A percentile compares a stretch with the other conserved stretches of the same genome.
These are phyloP conservation scores for Mythimna loreyi DNA, from an alignment of 2,888 invertebrate genomes.

Conservation along the genomic window DNA sequence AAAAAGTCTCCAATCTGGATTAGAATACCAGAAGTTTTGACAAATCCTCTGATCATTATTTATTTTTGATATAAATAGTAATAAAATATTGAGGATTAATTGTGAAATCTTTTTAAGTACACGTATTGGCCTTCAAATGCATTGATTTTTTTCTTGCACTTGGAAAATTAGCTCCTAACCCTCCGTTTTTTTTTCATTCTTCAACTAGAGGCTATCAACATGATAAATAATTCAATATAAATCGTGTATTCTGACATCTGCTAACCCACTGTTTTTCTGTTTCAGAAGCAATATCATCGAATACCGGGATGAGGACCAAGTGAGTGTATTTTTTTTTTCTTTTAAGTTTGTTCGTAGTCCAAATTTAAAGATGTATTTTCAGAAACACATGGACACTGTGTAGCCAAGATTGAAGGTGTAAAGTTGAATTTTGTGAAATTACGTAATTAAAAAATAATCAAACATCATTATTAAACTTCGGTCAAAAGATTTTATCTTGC, in stretches of 20 bases:
- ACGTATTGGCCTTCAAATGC: background rate
- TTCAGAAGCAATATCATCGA: constrained; percentile 87
- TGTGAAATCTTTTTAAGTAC: background rate
- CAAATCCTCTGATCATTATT: background rate
- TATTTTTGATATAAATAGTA: background rate
- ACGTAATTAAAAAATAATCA: background rate
- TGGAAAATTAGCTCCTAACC: background rate
- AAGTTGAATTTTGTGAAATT: background rate
- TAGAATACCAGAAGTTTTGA: background rate
- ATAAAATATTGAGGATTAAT: background rate
- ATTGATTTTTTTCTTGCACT: background rate
- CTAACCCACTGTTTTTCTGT: constrained; percentile 54
- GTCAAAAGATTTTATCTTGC: too few species aligned
- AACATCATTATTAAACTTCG: too few species aligned
- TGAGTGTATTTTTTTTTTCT: constrained; percentile 67
- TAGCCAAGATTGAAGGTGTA: background rate
- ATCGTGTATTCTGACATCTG: background rate
- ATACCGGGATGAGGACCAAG: constrained; percentile 84
- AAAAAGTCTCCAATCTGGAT: background rate
- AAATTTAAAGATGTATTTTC: background rate
- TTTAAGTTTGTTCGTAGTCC: background rate
- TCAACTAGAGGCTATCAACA: too few species aligned
- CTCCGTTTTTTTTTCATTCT: too few species aligned
- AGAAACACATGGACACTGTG: background rate
- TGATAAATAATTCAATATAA: background rate